A percentile compares a stretch with the other conserved stretches of the same genome.
Evolutionary conservation across 2,113 vertebrate species (phyloP).

Genomic region (Anguilla rostrata): DNA sequence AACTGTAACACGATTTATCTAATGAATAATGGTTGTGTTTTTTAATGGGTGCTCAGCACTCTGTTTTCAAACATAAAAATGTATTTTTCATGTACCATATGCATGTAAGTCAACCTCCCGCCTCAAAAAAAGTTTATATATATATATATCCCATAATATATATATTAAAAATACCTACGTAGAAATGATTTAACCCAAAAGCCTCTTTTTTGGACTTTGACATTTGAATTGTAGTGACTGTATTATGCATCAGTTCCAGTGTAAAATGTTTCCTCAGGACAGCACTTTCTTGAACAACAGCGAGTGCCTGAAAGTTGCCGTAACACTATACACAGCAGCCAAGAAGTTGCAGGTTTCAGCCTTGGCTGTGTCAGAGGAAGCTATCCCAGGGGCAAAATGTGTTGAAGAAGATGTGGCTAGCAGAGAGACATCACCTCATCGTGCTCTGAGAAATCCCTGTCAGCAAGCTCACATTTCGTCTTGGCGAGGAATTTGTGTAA

Average conservation of each 20-base stretch:
- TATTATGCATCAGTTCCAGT: neutral
- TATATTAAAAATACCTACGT: neutral
- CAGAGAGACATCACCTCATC: neutral
- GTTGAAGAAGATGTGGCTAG: neutral
- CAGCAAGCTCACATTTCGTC: neutral
- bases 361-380: neutral
- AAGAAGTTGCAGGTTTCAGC: neutral
- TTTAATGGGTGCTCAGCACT: slow-evolving; percentile 65
- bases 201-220: neutral
- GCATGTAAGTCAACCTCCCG: slow-evolving; percentile 24
- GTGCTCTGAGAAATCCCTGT: neutral
- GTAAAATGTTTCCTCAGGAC: neutral
- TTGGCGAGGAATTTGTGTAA: neutral
- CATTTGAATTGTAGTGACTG: neutral
- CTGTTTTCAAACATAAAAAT: slow-evolving; percentile 45
- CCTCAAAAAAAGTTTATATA: slow-evolving; percentile 22
- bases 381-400: neutral
- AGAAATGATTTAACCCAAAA: neutral
- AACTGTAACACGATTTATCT: slow-evolving; percentile 33
- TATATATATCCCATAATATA: neutral
- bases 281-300: neutral
- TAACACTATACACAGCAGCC: neutral
- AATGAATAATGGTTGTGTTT: slow-evolving; percentile 43
- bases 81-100: slow-evolving; percentile 37
- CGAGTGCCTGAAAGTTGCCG: neutral